Base-by-base conservation (phyloP, 2,888 invertebrate genomes). In the Nowickia ferox region DNA sequence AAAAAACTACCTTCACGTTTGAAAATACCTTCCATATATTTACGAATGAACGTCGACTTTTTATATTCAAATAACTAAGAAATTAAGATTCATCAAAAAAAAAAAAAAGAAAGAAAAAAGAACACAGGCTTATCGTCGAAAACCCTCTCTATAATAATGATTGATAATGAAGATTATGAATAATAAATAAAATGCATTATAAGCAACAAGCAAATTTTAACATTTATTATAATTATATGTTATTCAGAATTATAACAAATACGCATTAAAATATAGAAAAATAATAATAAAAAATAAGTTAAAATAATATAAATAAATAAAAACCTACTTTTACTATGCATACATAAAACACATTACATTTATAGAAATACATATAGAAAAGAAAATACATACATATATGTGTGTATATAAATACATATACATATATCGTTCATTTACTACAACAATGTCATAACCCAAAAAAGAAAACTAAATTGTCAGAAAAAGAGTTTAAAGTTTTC, bases 201-300 rank as follows among this genome's bases (percentile, higher is more conserved):
- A 42, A 83, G 57, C 55, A 76, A 46, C 66, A 83, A 75, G 76
- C 68, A 86, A 77, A 72, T 86, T 86, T 83, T 80, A 79, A 83
- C 79, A 76, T 80, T 79, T 76, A 83, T 80, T 86, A 80, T 76
- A 30, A 86, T 86, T 72, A 76, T 80, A 83, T 84, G 79, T 86
- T 86, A 86, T 72, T 83, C 55, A 76, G 80, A 59, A 80, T 57
- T 59, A 71, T 63, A 74, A 66, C 53, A 65, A 42, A 46, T 17
- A 72, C 57, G 51, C 17, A 80, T 72, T 72, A 76, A 48, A 76
- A 69, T 22, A 53, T 51, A 75, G 9, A 80, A 76, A 59, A 51
- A 77, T 78, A 76, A 11, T 10, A 69, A 61, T 78, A 76, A 11
- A 13, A 69, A 51, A 63, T 42, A 63, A 72, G 17, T 48, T 61